Evolutionary conservation across 92 coral and sea anemone species (phyloP).

Genomic region (Chrysogorgia sp.): DNA sequence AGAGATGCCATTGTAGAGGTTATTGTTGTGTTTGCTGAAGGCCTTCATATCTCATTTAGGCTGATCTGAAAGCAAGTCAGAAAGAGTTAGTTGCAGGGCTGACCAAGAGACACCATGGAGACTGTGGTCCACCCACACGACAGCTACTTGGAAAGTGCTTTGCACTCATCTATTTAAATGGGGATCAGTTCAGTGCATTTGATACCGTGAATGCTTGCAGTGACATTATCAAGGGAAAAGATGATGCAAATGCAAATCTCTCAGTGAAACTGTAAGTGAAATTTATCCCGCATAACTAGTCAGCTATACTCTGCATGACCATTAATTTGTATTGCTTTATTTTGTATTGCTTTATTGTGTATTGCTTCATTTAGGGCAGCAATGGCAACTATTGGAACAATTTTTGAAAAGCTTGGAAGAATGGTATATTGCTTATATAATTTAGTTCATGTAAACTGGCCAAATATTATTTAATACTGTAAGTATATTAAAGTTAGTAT

Average conservation of each 20-base stretch:
- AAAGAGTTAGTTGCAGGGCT: conserved; percentile 81
- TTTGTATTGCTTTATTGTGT: not conserved
- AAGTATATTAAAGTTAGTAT: too few species aligned
- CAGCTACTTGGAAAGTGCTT: conserved; percentile 87
- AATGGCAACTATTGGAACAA: conserved; percentile 93
- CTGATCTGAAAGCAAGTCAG: conserved; percentile 81
- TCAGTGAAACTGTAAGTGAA: conserved; percentile 64
- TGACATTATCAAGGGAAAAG: conserved; percentile 83
- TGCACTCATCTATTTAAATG: conserved; percentile 83
- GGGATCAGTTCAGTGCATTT: conserved; percentile 80
- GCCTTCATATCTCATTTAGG: conserved; percentile 38
- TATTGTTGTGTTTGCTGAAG: not conserved
- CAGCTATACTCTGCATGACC: too few species aligned
- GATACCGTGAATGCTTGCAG: conserved; percentile 88
- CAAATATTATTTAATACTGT: too few species aligned
- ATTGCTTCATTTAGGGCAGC: conserved; percentile 70
- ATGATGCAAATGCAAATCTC: conserved; percentile 82
- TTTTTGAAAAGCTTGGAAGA: conserved; percentile 94
- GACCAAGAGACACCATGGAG: conserved; percentile 76
- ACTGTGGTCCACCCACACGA: conserved; percentile 94
- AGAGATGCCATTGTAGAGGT: too few species aligned
- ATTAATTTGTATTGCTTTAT: too few species aligned
- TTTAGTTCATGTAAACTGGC: too few species aligned
- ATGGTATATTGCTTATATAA: conserved; percentile 63
- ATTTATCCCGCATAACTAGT: too few species aligned